Evolutionary conservation across 2,113 vertebrate genomes (phyloP).

Genomic region (Pelobates fuscus): DNA sequence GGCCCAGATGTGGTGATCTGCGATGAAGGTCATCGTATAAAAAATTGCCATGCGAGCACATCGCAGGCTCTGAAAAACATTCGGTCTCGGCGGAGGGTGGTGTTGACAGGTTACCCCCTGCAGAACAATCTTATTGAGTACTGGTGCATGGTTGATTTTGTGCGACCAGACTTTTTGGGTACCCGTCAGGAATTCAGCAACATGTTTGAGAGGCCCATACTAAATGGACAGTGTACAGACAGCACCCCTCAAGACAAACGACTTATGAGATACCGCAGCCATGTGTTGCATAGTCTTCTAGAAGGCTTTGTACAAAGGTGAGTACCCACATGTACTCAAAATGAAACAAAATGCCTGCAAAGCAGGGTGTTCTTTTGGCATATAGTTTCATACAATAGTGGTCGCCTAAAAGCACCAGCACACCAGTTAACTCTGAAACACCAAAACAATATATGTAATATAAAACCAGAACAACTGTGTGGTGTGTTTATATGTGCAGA

Average conservation of each 20-base stretch:
- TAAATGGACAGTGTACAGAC: slow-evolving; percentile 96
- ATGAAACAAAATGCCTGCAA: too few species aligned
- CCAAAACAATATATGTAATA: too few species aligned
- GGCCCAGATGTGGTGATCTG: slow-evolving; percentile 97
- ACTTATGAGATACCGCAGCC: slow-evolving; percentile 96
- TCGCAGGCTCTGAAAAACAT: slow-evolving; percentile 98
- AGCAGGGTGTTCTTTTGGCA: too few species aligned
- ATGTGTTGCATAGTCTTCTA: slow-evolving; percentile 94
- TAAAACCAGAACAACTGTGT: too few species aligned
- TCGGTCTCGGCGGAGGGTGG: slow-evolving; percentile 89
- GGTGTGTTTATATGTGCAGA: too few species aligned
- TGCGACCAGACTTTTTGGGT: slow-evolving; percentile 93
- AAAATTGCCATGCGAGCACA: slow-evolving; percentile 97
- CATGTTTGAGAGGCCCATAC: slow-evolving; percentile 97
- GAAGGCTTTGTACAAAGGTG: slow-evolving; percentile 98
- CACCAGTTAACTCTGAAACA: too few species aligned
- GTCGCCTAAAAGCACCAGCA: too few species aligned
- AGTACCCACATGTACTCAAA: slow-evolving; percentile 50
- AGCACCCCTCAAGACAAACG: slow-evolving; percentile 95
- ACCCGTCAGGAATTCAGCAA: slow-evolving; percentile 98
- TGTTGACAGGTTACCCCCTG: slow-evolving; percentile 92
- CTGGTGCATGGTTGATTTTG: slow-evolving; percentile 99
- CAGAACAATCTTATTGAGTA: slow-evolving; percentile 99
- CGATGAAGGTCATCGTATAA: slow-evolving; percentile 97
- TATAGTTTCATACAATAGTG: too few species aligned